phyloP scores from a whole-genome alignment of 2,113 vertebrate genomes.

The Phyllostomus hastatus region DNA sequence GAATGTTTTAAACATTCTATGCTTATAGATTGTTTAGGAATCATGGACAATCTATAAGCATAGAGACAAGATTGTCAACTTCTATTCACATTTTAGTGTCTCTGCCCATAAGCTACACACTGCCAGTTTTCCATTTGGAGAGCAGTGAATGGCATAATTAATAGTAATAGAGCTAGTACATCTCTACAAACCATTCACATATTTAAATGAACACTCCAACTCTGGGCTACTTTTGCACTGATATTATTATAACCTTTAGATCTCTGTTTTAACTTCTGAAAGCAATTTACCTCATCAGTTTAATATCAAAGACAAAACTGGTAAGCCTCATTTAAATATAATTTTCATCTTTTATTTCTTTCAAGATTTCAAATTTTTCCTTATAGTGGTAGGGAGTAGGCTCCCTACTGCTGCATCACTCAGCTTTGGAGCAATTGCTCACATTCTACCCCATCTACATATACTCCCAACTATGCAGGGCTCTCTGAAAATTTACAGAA shows the following conservation, averaged over 20 bases:
- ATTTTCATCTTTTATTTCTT: slow-evolving; percentile 52
- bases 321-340: neutral
- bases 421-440: neutral
- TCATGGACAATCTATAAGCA: neutral
- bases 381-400: neutral
- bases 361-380: neutral
- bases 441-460: neutral
- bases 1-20: neutral
- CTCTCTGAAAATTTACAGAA: neutral
- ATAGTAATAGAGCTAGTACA: slow-evolving; percentile 58
- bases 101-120: neutral
- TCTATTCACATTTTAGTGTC: slow-evolving; percentile 21
- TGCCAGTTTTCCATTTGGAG: slow-evolving; percentile 13
- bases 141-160: slow-evolving; percentile 39
- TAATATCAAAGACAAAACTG: slow-evolving; percentile 47
- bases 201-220: slow-evolving; percentile 41
- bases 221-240: slow-evolving; percentile 25
- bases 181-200: neutral
- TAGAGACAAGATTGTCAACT: neutral
- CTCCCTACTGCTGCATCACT: neutral
- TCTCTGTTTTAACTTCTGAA: slow-evolving; percentile 63
- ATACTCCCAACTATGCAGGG: neutral
- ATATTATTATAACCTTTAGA: slow-evolving; percentile 57
- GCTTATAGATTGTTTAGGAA: neutral
- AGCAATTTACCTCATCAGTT: slow-evolving; percentile 47